Evolutionary conservation across 2,888 invertebrate genomes (phyloP).

Genomic region (Syrphus vitripennis): DNA sequence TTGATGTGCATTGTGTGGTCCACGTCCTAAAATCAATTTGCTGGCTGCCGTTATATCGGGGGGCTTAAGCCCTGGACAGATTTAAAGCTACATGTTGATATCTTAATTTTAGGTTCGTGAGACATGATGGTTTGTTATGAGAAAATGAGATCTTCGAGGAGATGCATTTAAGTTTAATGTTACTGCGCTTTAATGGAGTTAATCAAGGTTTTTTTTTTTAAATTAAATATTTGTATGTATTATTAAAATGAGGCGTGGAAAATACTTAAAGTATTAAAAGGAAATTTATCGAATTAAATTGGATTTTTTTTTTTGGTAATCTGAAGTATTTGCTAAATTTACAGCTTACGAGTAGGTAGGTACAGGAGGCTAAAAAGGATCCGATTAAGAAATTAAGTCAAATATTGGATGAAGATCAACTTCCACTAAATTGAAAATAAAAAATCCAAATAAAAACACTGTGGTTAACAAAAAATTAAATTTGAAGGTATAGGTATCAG

Average conservation of each 20-base stretch:
- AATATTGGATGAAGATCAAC: neutral
- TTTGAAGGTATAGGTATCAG: no score
- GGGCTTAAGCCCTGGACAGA: neutral
- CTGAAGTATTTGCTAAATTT: no score
- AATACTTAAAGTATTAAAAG: neutral
- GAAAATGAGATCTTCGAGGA: neutral
- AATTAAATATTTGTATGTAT: neutral
- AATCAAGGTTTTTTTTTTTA: neutral
- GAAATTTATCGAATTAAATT: neutral
- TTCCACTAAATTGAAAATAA: neutral
- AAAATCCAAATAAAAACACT: neutral
- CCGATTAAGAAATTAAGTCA: neutral
- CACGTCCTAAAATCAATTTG: slow-evolving; percentile 24
- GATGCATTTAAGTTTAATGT: neutral
- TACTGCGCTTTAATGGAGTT: neutral
- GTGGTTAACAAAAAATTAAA: neutral
- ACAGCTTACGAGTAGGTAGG: no score
- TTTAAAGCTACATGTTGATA: slow-evolving; percentile 18
- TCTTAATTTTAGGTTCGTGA: slow-evolving; percentile 33
- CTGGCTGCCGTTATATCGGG: neutral
- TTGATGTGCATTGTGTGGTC: slow-evolving; percentile 29
- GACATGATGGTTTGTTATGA: neutral
- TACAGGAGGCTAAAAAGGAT: neutral
- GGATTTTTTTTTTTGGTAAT: neutral
- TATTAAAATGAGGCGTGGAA: neutral